phyloP scores from a whole-genome alignment of 2,888 invertebrate species.

The Tupiocoris notatus region DNA sequence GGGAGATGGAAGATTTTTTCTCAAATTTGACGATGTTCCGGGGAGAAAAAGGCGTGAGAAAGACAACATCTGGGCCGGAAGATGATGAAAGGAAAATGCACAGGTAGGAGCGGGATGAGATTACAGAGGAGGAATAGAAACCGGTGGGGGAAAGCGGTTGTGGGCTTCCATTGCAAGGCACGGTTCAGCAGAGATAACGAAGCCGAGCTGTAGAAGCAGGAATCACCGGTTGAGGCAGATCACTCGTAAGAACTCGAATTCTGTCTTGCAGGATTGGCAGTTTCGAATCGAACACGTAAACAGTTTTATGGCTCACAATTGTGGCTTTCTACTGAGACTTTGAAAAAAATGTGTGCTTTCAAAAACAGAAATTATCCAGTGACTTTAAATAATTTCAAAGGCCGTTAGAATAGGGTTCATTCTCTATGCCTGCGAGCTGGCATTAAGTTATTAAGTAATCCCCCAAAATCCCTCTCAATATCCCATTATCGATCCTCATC shows the following conservation, averaged over 20 bases:
- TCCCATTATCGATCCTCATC: too few species aligned
- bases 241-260: neutral
- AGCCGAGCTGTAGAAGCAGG: neutral
- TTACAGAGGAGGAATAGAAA: neutral
- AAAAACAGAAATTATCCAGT: too few species aligned
- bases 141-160: neutral
- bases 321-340: too few species aligned
- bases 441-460: too few species aligned
- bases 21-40: neutral
- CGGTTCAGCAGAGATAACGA: neutral
- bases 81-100: neutral
- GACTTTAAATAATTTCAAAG: too few species aligned
- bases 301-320: too few species aligned
- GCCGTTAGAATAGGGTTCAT: too few species aligned
- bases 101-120: neutral
- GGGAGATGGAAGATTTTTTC: neutral
- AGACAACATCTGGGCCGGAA: conserved; percentile 18
- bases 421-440: too few species aligned
- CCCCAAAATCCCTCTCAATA: too few species aligned
- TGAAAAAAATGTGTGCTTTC: too few species aligned
- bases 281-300: too few species aligned
- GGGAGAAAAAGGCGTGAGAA: conserved; percentile 25
- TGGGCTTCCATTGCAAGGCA: neutral
- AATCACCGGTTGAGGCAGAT: neutral
- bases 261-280: too few species aligned